Evolutionary conservation across 2,797 vertebrate genomes (phyloP).

Genomic region (Peromyscus melanophrys): DNA sequence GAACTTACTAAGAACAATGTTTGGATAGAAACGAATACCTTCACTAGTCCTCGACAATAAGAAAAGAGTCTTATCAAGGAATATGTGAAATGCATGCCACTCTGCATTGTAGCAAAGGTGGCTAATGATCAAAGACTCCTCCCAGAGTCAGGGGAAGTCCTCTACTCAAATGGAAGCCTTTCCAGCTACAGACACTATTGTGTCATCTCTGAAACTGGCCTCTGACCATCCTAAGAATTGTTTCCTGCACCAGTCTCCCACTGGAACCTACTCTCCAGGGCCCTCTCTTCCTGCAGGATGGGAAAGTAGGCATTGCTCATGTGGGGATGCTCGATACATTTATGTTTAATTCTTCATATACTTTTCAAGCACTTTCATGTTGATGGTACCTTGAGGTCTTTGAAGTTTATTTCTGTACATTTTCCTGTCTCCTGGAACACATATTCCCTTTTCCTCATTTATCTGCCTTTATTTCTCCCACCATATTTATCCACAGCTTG

Average conservation of each 20-base stretch:
- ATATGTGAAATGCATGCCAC: background rate
- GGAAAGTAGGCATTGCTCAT: slow-evolving; percentile 12
- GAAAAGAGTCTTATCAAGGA: slow-evolving; percentile 32
- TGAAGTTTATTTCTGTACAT: slow-evolving; percentile 61
- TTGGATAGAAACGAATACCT: slow-evolving; percentile 13
- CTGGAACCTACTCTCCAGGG: background rate
- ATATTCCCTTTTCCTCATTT: slow-evolving; percentile 61
- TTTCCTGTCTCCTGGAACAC: slow-evolving; percentile 62
- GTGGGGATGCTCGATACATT: background rate
- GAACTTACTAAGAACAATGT: background rate
- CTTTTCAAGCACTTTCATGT: slow-evolving; percentile 30
- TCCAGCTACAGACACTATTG: background rate
- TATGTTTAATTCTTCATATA: slow-evolving; percentile 43
- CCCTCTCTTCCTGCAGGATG: background rate
- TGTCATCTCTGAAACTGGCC: background rate
- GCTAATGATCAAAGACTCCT: background rate
- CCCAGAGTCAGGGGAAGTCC: background rate
- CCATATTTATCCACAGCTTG: slow-evolving; percentile 57
- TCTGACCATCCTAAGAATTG: background rate
- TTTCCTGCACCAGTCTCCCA: background rate
- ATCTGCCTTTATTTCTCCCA: slow-evolving; percentile 74
- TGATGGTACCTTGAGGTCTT: slow-evolving; percentile 49
- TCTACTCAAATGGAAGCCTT: background rate
- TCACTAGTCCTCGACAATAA: background rate
- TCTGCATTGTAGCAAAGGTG: slow-evolving; percentile 33